Evolutionary conservation across 1,140 invertebrate genomes (phyloP).

Genomic region (Portunus trituberculatus): DNA sequence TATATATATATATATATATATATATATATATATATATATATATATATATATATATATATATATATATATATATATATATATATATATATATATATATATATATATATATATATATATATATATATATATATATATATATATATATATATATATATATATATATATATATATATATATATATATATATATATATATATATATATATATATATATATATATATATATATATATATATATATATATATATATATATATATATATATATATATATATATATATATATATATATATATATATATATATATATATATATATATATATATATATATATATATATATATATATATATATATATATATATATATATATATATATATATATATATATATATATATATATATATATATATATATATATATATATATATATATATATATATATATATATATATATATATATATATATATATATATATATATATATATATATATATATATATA

Average conservation of each 20-base stretch:
- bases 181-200: slow-evolving; percentile 35
- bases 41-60: not conserved
- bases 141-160: slow-evolving; percentile 57
- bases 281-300: too few relatives aligned
- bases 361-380: too few relatives aligned
- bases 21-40: slow-evolving; percentile 36
- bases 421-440: slow-evolving; percentile 3
- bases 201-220: too few relatives aligned
- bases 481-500: not conserved
- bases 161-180: slow-evolving; percentile 44
- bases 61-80: not conserved
- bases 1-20: slow-evolving; percentile 50
- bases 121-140: slow-evolving; percentile 57
- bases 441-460: not conserved
- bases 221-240: too few relatives aligned
- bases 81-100: slow-evolving; percentile 33
- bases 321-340: too few relatives aligned
- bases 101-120: slow-evolving; percentile 41
- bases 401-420: slow-evolving; percentile 36
- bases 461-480: not conserved
- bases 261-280: too few relatives aligned
- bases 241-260: too few relatives aligned
- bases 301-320: too few relatives aligned
- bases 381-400: too few relatives aligned
- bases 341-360: too few relatives aligned